Evolutionary conservation across 2,113 vertebrate genomes (phyloP), one percentile per base, ranked within the genome.

Genomic region (Tetrax tetrax): DNA sequence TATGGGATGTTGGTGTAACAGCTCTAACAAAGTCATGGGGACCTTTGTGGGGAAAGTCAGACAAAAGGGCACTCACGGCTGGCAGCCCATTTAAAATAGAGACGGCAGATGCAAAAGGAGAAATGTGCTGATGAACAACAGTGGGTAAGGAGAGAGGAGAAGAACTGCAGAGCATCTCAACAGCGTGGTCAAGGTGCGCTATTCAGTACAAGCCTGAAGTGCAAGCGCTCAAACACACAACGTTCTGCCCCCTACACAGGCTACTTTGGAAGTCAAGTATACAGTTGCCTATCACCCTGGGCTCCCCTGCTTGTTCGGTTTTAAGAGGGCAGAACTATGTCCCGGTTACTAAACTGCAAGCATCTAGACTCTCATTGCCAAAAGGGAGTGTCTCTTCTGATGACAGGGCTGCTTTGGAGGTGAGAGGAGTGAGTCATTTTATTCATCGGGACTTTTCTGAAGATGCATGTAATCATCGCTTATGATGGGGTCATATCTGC

Each of bases 351-450:
- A 60, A 94, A 79, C 33, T 90, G 85, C 57, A 90, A 31, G 38
- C 43, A 25, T 48, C 56, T 0, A 54, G 51, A 65, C 12, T 76
- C 13, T 70, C 33, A 3, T 14, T 79, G 87, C 77, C 74, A 89
- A 75, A 95, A 96, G 57, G 65, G 89, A 87, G 76, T 76, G 82
- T 47, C 82, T 69, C 23, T 85, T 83, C 60, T 93, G 87, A 92
- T 63, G 78, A 69, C 45, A 80, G 59, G 33, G 31, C 51, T 64
- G 61, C 87, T 89, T 63, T 81, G 61, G 56, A 87, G 35, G 69
- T 54, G 75, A 45, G 53, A 92, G 28, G n/a, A 71, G 66, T 72
- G 70, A 89, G 69, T 83, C 54, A 90, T 31, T 84, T 94, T 33
- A 63, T 82, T 87, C 47, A 57, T 4, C 6, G 0, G 48, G 28